These are phyloP conservation scores for Tachyglossus aculeatus DNA, from an alignment of 2,797 vertebrate species.

Conservation along the genomic window DNA sequence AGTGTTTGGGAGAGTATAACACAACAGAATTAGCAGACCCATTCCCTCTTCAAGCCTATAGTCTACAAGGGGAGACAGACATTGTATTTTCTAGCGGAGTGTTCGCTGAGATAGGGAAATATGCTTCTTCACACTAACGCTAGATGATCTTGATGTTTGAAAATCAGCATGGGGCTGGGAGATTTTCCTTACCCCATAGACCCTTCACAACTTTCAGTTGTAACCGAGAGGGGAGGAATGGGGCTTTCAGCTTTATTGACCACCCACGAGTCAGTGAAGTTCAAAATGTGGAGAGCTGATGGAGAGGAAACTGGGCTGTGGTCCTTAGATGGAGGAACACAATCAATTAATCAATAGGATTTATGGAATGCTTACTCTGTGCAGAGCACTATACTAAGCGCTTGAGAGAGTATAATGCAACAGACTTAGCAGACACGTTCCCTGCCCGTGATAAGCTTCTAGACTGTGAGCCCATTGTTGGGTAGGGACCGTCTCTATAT, in stretches of 20 bases:
- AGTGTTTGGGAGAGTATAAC: not conserved
- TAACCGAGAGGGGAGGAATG: not conserved
- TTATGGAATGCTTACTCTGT: too few relatives aligned
- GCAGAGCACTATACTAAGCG: too few relatives aligned
- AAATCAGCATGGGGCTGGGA: not conserved
- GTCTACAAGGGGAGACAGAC: too few relatives aligned
- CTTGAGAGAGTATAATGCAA: too few relatives aligned
- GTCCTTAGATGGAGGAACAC: not conserved
- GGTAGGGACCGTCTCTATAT: too few relatives aligned
- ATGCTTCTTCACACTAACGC: not conserved
- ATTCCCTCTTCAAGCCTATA: not conserved
- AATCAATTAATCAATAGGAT: too few relatives aligned
- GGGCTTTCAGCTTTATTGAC: not conserved
- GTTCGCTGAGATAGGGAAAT: not conserved
- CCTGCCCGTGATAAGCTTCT: too few relatives aligned
- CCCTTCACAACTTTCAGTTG: not conserved
- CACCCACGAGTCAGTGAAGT: not conserved
- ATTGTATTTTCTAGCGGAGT: not conserved
- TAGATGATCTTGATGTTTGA: not conserved
- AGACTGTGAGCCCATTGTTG: too few relatives aligned
- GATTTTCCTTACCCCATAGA: not conserved
- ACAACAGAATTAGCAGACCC: not conserved
- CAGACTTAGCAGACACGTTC: too few relatives aligned
- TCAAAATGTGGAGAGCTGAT: not conserved
- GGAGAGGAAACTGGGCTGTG: not conserved